These are phyloP conservation scores for Garra rufa DNA, from an alignment of 2,113 vertebrate genomes.

Conservation along the genomic window DNA sequence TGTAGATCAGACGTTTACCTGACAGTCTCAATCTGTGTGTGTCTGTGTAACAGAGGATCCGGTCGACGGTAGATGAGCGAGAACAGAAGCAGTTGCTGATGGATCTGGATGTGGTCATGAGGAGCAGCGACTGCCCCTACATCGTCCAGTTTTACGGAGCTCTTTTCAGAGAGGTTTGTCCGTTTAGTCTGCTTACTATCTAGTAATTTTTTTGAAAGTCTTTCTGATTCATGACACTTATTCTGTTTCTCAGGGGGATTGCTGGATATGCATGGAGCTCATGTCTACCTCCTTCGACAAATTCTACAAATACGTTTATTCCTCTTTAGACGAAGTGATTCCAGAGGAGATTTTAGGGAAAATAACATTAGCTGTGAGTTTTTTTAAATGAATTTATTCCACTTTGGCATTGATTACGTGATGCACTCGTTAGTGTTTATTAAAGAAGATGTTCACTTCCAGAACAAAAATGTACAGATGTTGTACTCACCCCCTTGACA, in stretches of 20 bases:
- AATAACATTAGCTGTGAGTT: constrained; percentile 99
- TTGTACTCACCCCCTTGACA: too few species aligned
- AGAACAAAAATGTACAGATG: too few species aligned
- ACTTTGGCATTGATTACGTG: background rate
- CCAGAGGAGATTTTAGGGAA: constrained; percentile 99
- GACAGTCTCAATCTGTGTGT: background rate
- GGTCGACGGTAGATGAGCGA: constrained; percentile 97
- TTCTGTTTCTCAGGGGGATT: constrained; percentile 86
- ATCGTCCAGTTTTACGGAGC: constrained; percentile 99
- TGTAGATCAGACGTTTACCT: background rate
- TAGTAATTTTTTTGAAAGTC: background rate
- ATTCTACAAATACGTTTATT: constrained; percentile 99
- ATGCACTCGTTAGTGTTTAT: background rate
- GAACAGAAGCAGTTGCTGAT: constrained; percentile 99
- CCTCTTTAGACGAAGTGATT: constrained; percentile 99
- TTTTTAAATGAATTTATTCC: background rate
- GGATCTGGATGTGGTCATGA: constrained; percentile 98
- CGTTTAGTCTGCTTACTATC: background rate
- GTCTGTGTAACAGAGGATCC: constrained; percentile 86
- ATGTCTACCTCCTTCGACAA: constrained; percentile 99
- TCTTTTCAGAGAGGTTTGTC: constrained; percentile 95
- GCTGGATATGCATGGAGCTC: constrained; percentile 99
- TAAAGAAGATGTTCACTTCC: too few species aligned
- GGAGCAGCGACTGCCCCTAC: constrained; percentile 97
- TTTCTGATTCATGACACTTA: background rate